phyloP scores from a whole-genome alignment of 2,888 invertebrate genomes.

The Oasisia sp. region DNA sequence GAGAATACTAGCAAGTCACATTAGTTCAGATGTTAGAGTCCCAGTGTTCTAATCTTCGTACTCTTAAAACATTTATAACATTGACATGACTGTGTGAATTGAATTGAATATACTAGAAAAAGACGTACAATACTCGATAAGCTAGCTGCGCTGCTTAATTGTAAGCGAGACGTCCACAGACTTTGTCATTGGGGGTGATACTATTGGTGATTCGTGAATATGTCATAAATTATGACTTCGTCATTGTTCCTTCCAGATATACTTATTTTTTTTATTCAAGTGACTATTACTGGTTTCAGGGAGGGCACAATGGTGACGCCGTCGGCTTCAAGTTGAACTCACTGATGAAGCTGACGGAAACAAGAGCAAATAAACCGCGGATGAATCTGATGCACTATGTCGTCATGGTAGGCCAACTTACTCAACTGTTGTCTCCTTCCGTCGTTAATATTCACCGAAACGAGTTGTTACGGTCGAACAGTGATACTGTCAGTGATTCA shows the following conservation, averaged over 20 bases:
- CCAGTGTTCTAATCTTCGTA: too few species aligned
- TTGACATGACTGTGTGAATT: too few species aligned
- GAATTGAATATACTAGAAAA: too few species aligned
- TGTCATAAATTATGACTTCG: too few species aligned
- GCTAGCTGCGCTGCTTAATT: too few species aligned
- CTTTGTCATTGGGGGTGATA: too few species aligned
- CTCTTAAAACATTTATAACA: too few species aligned
- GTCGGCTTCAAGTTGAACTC: conserved; percentile 68
- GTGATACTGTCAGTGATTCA: neutral
- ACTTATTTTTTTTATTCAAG: neutral
- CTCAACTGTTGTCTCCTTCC: neutral
- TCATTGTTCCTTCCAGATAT: neutral
- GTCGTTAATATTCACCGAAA: neutral
- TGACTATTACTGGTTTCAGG: conserved; percentile 55
- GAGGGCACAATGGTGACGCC: conserved; percentile 70
- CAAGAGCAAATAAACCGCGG: conserved; percentile 68
- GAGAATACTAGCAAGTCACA: neutral
- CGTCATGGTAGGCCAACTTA: conserved; percentile 41
- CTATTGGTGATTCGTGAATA: too few species aligned
- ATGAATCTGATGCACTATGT: conserved; percentile 69
- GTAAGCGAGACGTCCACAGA: too few species aligned
- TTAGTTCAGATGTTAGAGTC: too few species aligned
- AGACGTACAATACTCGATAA: too few species aligned
- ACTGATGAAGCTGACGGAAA: conserved; percentile 68
- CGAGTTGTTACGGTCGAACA: neutral